Base-by-base conservation (phyloP, 64 coral and sea anemone species). In the Exaiptasia diaphana region DNA sequence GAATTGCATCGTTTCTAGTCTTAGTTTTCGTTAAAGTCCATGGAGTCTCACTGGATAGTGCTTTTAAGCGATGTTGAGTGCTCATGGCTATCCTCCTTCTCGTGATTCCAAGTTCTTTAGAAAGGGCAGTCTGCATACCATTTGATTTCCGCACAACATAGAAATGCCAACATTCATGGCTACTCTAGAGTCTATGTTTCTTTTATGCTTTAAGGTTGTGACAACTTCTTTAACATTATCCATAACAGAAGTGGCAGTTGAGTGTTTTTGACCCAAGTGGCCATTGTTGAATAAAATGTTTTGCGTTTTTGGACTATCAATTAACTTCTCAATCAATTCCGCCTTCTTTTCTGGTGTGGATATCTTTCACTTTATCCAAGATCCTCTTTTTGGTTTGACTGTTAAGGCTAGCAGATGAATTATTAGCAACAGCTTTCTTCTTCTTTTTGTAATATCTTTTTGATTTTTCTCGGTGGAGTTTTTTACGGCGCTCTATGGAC, bases 281-380 rank as follows among this genome's bases (percentile, higher is more conserved):
- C n/a, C n/a, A 0, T 33, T 5, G 22, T 15, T 1, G 39, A 50
- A 37, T 0, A 71, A 15, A 2, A 8, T 4, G 13, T 15, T 2
- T 18, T 4, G 9, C 17, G 13, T 53, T 17, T 42, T 38, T 26
- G 74, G 50, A 39, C 50, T 77, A 4, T 77, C n/a, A n/a, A 77
- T 23, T 20, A 77, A 6, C 11, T 11, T 4, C 23, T 9, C 27
- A n/a, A 77, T 22, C 3, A 77, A n/a, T 38, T 56, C 53, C 2
- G 34, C 43, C 34, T 35, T 77, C 11, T 37, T 57, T 21, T 77
- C 31, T 1, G 29, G 53, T 0, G 13, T 33, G 22, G 10, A 11
- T 50, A 2, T 38, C 31, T 58, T 39, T 77, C 1, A 77, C 74
- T 58, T 77, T 77, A 8, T 77, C 74, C 10, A 77, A 18, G 4